These are phyloP conservation scores for Meandrina meandrites DNA, from an alignment of 92 coral and sea anemone species.

Conservation along the genomic window DNA sequence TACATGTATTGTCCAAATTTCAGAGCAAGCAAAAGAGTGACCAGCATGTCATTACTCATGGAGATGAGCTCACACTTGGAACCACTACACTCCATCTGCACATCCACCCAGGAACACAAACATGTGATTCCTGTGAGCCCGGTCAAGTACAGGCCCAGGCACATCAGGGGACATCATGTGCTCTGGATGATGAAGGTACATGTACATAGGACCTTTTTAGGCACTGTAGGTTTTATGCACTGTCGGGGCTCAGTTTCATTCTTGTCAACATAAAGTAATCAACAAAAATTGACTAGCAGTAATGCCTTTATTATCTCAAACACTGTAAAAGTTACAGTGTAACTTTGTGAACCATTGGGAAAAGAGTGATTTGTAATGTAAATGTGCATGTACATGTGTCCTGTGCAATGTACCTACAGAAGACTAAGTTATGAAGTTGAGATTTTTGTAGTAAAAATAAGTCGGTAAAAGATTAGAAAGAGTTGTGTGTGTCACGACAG, in stretches of 20 bases:
- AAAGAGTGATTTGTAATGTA: not conserved
- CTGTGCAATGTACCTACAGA: not conserved
- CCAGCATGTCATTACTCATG: slow-evolving; percentile 79
- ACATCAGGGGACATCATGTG: slow-evolving; percentile 9
- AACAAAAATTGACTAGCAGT: not conserved
- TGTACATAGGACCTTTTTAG: not conserved
- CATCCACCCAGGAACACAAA: slow-evolving; percentile 90
- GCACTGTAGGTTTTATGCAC: not conserved
- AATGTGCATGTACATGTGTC: not conserved
- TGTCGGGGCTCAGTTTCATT: not conserved
- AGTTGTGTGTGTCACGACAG: too few species aligned
- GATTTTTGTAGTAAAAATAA: not conserved
- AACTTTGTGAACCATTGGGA: not conserved
- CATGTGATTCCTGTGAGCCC: slow-evolving; percentile 97
- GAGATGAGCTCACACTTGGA: slow-evolving; percentile 83
- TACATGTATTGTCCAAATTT: not conserved
- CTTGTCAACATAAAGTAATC: too few species aligned
- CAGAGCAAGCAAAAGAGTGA: slow-evolving; percentile 83
- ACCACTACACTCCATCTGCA: slow-evolving; percentile 80
- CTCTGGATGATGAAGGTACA: slow-evolving; percentile 49
- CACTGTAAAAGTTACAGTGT: too few species aligned
- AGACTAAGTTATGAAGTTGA: not conserved
- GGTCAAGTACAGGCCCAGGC: slow-evolving; percentile 87
- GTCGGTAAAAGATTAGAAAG: too few species aligned
- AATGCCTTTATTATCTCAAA: not conserved